Base-by-base conservation (phyloP, 2,113 vertebrate species). In the Cavia porcellus region DNA sequence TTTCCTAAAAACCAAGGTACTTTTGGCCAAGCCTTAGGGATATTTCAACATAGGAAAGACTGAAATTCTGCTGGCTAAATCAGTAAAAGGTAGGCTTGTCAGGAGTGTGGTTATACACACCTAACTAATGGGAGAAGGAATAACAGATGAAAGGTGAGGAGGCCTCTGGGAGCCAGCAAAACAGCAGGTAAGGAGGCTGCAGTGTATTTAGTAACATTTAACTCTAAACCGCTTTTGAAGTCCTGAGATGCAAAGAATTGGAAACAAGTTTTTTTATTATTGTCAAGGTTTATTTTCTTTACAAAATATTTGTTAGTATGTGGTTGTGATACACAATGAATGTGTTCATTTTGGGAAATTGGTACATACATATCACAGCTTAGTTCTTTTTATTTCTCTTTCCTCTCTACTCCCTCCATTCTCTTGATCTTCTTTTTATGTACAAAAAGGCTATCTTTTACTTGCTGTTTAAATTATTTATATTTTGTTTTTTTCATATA, bases 1-100 rank as follows among this genome's bases (percentile, higher is more conserved):
- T 89, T 85, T 88, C 70, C 72, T 94, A 74, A 85, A 96, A 88
- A 64, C 20, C 59, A 86, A 42, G 47, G 5, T 42, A 22, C 25
- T 93, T 92, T 47, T 32, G 62, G 45, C 57, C 72, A 93, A 84
- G 32, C 50, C 14, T 79, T 81, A 45, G 47, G 45, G 42, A n/a
- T 87, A 92, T 42, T 79, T 32, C 32, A 90, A 12, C n/a, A 87
- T 57, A 52, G 13, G 35, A 86, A 94, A 94, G 55, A 84, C 20
- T 59, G 85, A 74, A 47, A 55, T 81, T 30, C 42, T 88, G 24
- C 62, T 95, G 59, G 20, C 42, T 70, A 42, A 77, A 55, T 30
- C 62, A 81, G 11, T 68, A 68, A 52, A 55, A 42, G 42, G 20
- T 5, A 59, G 52, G 52, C 32, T 4, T 35, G 52, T 42, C 77